These are phyloP conservation scores for Stenodema calcarata DNA, from an alignment of 2,888 invertebrate genomes.

Conservation along the genomic window DNA sequence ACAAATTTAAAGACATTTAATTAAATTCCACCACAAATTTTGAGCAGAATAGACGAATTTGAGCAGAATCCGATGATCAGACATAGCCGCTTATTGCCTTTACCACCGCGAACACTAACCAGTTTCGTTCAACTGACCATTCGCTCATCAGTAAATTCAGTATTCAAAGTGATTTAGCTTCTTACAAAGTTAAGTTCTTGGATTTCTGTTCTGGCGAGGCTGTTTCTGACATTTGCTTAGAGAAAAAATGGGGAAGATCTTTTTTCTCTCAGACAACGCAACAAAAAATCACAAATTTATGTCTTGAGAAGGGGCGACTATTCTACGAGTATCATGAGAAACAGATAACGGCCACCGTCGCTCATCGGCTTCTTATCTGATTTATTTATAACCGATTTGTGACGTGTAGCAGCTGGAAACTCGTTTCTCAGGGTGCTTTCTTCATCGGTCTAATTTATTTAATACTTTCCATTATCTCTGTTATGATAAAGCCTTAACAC, in stretches of 20 bases:
- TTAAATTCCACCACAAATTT: neutral
- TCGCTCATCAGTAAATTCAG: too few relatives aligned
- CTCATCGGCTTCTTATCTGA: neutral
- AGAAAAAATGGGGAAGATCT: too few relatives aligned
- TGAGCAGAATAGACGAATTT: neutral
- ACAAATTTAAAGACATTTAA: neutral
- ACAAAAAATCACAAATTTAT: neutral
- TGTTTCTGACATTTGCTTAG: neutral
- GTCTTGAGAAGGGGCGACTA: neutral
- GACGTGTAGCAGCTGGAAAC: neutral
- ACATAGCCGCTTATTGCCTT: too few relatives aligned
- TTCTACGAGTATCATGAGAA: neutral
- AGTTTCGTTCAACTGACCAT: too few relatives aligned
- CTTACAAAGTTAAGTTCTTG: too few relatives aligned
- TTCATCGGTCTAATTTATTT: neutral
- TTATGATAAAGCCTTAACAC: too few relatives aligned
- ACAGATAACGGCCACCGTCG: neutral
- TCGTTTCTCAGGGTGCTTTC: neutral
- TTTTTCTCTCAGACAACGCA: too few relatives aligned
- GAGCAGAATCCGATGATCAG: too few relatives aligned
- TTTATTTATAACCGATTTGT: neutral
- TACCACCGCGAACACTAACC: too few relatives aligned
- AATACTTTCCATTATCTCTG: too few relatives aligned
- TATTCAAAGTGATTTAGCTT: too few relatives aligned
- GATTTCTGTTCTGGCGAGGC: too few relatives aligned